phyloP scores from a whole-genome alignment of 2,797 vertebrate genomes.

The Pseudopleuronectes americanus region DNA sequence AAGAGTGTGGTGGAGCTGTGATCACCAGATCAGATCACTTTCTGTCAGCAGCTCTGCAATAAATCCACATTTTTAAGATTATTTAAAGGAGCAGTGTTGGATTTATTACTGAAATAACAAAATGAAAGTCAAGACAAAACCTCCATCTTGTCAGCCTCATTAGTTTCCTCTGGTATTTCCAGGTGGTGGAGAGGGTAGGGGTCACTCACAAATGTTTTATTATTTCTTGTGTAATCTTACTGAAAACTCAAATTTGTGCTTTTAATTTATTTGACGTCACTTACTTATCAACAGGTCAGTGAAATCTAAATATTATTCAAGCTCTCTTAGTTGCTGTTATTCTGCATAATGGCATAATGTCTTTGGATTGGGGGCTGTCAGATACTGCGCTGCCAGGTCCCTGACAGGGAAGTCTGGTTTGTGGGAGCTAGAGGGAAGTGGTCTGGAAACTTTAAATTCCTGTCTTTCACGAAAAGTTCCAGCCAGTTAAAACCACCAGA shows the following conservation, averaged over 20 bases:
- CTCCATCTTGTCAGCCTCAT: no score
- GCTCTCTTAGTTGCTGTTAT: not conserved
- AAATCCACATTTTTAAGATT: not conserved
- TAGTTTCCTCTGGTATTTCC: no score
- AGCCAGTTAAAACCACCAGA: conserved; percentile 13
- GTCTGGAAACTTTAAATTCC: conserved; percentile 25
- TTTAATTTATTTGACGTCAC: no score
- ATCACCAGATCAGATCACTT: not conserved
- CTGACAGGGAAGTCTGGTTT: conserved; percentile 12
- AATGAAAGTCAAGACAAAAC: no score
- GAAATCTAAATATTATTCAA: conserved; percentile 17
- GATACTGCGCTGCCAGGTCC: not conserved
- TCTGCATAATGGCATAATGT: not conserved
- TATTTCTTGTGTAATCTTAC: no score
- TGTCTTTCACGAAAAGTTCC: conserved; percentile 2
- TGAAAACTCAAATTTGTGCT: no score
- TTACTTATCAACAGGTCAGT: not conserved
- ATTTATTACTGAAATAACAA: no score
- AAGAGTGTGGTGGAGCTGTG: no score
- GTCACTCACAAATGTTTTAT: no score
- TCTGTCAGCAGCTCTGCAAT: not conserved
- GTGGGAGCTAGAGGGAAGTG: conserved; percentile 14
- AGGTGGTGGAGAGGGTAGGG: no score
- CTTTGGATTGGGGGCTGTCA: not conserved
- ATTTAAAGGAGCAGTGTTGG: no score